phyloP scores from a whole-genome alignment of 2,888 invertebrate genomes.

The Sinotaia quadrata region DNA sequence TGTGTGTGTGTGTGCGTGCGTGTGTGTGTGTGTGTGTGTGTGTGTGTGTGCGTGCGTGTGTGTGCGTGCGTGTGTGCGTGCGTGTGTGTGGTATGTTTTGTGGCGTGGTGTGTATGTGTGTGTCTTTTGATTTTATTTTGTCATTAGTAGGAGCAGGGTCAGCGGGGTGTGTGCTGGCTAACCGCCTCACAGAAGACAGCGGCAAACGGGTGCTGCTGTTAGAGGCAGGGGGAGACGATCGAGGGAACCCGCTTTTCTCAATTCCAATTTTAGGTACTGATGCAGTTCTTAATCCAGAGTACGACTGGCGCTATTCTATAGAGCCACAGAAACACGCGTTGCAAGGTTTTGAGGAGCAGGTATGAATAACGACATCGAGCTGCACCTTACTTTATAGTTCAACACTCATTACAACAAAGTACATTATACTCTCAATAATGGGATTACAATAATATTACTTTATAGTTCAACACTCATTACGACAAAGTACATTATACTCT shows the following conservation, averaged over 20 bases:
- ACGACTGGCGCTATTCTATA: background rate
- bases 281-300: background rate
- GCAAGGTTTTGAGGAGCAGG: background rate
- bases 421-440: too few relatives aligned
- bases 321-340: background rate
- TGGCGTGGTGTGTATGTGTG: background rate
- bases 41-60: too few relatives aligned
- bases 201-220: conserved; percentile 66
- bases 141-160: conserved; percentile 2
- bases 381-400: too few relatives aligned
- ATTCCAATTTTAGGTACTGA: background rate
- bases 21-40: too few relatives aligned
- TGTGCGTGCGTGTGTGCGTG: too few relatives aligned
- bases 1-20: too few relatives aligned
- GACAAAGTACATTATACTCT: too few relatives aligned
- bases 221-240: conserved; percentile 74
- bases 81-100: too few relatives aligned
- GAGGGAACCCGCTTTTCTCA: background rate
- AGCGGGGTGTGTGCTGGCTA: conserved; percentile 74
- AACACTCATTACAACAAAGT: too few relatives aligned
- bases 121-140: background rate
- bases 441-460: too few relatives aligned
- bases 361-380: too few relatives aligned
- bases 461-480: too few relatives aligned
- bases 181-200: conserved; percentile 71